Percentiles rank a stretch among this genome's conserved stretches.
Evolutionary conservation across 2,888 invertebrate species (phyloP).

Genomic region (Punctoribates punctum): DNA sequence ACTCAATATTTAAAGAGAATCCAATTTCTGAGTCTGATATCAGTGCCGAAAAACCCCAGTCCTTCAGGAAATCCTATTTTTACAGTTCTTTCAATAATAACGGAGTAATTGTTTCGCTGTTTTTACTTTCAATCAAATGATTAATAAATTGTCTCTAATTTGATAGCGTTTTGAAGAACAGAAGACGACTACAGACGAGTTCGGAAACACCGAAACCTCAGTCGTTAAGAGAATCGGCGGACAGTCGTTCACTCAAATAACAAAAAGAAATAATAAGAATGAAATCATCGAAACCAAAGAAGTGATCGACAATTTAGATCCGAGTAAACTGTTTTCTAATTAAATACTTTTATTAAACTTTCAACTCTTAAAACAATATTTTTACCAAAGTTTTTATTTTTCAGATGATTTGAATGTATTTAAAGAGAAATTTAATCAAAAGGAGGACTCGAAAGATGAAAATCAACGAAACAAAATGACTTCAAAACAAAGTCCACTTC

Average conservation of each 20-base stretch:
- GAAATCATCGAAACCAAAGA: slow-evolving; percentile 1
- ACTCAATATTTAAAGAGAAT: not conserved
- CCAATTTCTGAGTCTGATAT: not conserved
- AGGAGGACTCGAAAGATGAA: too few relatives aligned
- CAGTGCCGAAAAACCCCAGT: not conserved
- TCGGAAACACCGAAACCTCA: slow-evolving; percentile 4
- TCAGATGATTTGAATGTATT: slow-evolving; percentile 18
- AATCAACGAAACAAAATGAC: too few relatives aligned
- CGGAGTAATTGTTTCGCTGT: not conserved
- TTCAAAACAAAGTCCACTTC: too few relatives aligned
- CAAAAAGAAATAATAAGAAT: slow-evolving; percentile 3
- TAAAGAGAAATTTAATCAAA: not conserved
- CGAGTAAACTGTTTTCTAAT: not conserved
- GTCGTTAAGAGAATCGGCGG: slow-evolving; percentile 7
- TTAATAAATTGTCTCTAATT: not conserved
- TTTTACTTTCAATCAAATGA: not conserved
- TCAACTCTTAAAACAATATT: not conserved
- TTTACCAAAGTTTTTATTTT: not conserved
- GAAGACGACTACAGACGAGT: not conserved
- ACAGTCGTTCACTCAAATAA: not conserved
- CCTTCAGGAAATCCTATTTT: slow-evolving; percentile 4
- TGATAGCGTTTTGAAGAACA: slow-evolving; percentile 21
- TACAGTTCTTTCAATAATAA: slow-evolving; percentile 7
- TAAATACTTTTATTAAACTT: not conserved
- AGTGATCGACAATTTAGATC: not conserved